Conservation (phyloP, 2,797 vertebrate genomes). For the Chiloscyllium punctatum region DNA sequence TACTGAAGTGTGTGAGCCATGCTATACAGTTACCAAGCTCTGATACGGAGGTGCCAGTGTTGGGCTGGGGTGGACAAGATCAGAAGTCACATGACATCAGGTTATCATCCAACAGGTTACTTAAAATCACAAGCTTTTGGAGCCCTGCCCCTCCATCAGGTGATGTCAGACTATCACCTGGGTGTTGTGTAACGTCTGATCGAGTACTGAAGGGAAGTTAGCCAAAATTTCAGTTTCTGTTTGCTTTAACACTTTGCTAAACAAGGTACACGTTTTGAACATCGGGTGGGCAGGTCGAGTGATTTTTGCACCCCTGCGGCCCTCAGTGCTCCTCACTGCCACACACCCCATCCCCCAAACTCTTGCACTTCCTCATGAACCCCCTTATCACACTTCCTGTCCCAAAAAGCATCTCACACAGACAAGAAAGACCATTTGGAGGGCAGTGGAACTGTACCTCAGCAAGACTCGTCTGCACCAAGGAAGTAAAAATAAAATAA, state of each 20-base stretch:
- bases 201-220: not conserved
- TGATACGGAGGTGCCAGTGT: too few species aligned
- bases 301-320: too few species aligned
- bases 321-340: not conserved
- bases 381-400: not conserved
- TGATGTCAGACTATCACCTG: too few species aligned
- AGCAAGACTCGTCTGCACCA: not conserved
- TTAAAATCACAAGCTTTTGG: too few species aligned
- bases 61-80: too few species aligned
- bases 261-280: not conserved
- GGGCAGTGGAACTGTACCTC: not conserved
- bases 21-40: not conserved
- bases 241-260: not conserved
- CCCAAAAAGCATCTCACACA: not conserved
- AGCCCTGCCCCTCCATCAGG: too few species aligned
- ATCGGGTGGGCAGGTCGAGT: too few species aligned
- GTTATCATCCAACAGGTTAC: too few species aligned
- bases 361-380: too few species aligned
- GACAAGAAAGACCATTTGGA: not conserved
- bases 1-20: not conserved
- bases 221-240: not conserved
- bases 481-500: not conserved
- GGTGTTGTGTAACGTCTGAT: too few species aligned
- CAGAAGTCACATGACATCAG: too few species aligned
- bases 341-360: too few species aligned